Percentiles rank a stretch among this genome's conserved stretches.
Conservation (phyloP, 1,140 invertebrate genomes). For the Drosophila auraria region DNA sequence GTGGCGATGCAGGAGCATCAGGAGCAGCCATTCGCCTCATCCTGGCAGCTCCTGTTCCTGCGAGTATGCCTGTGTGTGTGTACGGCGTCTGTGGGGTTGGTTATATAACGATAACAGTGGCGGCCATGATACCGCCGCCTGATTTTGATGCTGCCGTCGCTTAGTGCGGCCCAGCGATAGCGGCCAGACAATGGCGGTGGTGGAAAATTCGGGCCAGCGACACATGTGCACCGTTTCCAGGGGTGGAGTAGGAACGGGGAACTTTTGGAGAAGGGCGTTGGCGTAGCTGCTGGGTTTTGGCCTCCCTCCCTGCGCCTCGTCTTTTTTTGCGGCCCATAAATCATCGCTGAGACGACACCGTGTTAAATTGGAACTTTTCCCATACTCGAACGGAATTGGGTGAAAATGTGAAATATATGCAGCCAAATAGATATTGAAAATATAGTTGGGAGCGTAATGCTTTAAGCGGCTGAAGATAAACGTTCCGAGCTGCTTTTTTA, state of each 20-base stretch:
- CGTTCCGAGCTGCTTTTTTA: background rate
- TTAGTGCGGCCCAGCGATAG: slow-evolving; percentile 60
- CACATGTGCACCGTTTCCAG: slow-evolving; percentile 41
- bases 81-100: slow-evolving; percentile 48
- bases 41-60: background rate
- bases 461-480: background rate
- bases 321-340: slow-evolving; percentile 67
- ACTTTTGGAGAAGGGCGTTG: slow-evolving; percentile 29
- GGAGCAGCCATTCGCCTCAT: slow-evolving; percentile 51
- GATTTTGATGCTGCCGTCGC: slow-evolving; percentile 53
- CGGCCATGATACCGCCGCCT: slow-evolving; percentile 68
- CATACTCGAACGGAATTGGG: slow-evolving; percentile 74
- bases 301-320: slow-evolving; percentile 50
- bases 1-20: slow-evolving; percentile 48
- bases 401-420: slow-evolving; percentile 44
- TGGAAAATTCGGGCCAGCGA: slow-evolving; percentile 43
- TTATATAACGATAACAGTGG: slow-evolving; percentile 59
- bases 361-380: slow-evolving; percentile 84
- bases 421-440: slow-evolving; percentile 17
- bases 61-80: slow-evolving; percentile 4
- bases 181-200: slow-evolving; percentile 53
- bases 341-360: slow-evolving; percentile 80
- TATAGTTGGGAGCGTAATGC: background rate
- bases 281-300: slow-evolving; percentile 67
- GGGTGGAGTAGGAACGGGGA: slow-evolving; percentile 2